Base-by-base conservation (phyloP, 2,113 vertebrate genomes). In the Miniopterus natalensis region DNA sequence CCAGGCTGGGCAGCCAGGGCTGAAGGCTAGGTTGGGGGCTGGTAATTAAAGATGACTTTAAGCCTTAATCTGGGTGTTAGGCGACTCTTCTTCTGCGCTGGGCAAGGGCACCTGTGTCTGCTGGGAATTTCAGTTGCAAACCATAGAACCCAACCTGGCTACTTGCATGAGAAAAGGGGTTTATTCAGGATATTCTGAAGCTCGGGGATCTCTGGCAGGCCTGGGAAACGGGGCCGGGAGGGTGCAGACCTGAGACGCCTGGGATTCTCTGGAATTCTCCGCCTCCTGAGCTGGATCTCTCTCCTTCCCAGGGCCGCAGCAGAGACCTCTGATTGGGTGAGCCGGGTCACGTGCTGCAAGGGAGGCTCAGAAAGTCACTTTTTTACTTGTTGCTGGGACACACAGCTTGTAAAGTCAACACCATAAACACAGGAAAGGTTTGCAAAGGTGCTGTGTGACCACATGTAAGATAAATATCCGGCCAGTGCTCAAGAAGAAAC, bases 221-320 rank as follows among this genome's bases (percentile, higher is more conserved):
- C 23, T 18, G 2, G 1, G 1, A 7, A 8, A 31, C 49, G 3
- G 14, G 87, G 27, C 40, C 49, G 8, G 18, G n/a, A 55, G 45
- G 31, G 27, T 1, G 21, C 13, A 21, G 21, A 0, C 6, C 1
- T 3, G 20, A 8, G 40, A 3, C 47, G 40, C 31, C 42, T 9
- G 13, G 63, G 15, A 61, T 29, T 14, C 63, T 15, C 13, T 9
- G 13, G 63, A 31, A 61, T 29, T 14, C 63, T 15, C 13, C 2
- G 53, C 45, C 4, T 29, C 25, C 31, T 40, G 1, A 1, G 1
- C 11, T 0, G 2, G 2, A 1, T 49, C 15, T 10, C 31, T 29
- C 63, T 31, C 63, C 6, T 15, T 31, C 63, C 61, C 29, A 31
- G 63, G 63, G 42, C 51, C 31, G 15, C 47, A 36, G 47, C 31